Evolutionary conservation across 2,113 vertebrate species (phyloP).

Genomic region (Platysteira castanea): DNA sequence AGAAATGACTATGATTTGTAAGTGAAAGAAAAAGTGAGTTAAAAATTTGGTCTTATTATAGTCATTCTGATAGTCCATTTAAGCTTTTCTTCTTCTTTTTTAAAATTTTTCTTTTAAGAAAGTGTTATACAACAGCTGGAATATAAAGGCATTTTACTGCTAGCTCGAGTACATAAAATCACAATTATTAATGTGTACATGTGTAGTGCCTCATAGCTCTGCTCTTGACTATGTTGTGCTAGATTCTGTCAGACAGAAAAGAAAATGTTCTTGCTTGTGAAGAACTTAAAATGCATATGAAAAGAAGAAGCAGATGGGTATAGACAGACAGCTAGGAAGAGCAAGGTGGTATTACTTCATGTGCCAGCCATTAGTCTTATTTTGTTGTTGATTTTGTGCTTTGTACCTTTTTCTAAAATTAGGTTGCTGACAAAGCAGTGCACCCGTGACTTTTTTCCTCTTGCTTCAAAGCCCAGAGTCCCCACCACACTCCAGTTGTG

Average conservation of each 20-base stretch:
- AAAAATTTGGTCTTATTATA: neutral
- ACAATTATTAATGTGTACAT: neutral
- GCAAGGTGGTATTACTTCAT: neutral
- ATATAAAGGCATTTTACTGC: neutral
- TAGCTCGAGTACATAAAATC: neutral
- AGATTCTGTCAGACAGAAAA: neutral
- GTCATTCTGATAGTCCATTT: neutral
- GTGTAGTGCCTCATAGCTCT: neutral
- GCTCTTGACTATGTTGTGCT: neutral
- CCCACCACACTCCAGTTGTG: accelerated
- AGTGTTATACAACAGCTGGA: neutral
- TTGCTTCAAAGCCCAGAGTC: neutral
- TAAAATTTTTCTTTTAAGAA: neutral
- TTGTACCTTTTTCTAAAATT: neutral
- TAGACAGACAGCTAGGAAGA: neutral
- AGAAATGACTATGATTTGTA: neutral
- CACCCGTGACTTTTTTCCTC: neutral
- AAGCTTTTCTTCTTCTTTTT: neutral
- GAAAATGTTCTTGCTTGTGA: neutral
- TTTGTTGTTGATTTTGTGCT: neutral
- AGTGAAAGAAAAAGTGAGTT: neutral
- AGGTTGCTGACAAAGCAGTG: neutral
- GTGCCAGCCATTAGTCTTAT: neutral
- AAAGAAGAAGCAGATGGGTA: neutral
- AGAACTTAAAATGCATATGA: neutral